A percentile compares a stretch with the other conserved stretches of the same genome.
Evolutionary conservation across 2,113 vertebrate genomes (phyloP).

Genomic region (Salvator merianae): DNA sequence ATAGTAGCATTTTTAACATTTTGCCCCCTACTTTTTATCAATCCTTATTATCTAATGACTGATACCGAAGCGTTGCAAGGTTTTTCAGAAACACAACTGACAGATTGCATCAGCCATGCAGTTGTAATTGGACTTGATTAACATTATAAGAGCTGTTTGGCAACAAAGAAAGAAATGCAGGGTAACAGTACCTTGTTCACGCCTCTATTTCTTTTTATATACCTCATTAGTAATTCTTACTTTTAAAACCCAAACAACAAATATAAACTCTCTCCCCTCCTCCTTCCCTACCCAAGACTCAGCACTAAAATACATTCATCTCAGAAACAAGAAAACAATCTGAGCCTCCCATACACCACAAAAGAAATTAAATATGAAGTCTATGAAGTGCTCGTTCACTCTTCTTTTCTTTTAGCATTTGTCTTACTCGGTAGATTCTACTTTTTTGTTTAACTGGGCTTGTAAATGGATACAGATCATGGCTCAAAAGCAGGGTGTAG

Average conservation of each 20-base stretch:
- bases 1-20: slow-evolving; percentile 84
- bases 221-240: slow-evolving; percentile 16
- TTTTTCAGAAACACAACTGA: slow-evolving; percentile 73
- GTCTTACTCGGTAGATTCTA: too few relatives aligned
- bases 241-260: slow-evolving; percentile 17
- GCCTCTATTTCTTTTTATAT: not conserved
- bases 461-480: too few relatives aligned
- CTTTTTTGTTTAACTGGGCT: too few relatives aligned
- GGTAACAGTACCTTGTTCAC: slow-evolving; percentile 21
- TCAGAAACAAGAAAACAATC: not conserved
- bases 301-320: not conserved
- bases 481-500: too few relatives aligned
- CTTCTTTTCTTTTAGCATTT: too few relatives aligned
- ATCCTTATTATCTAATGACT: slow-evolving; percentile 88
- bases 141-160: slow-evolving; percentile 82
- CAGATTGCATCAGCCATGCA: slow-evolving; percentile 80
- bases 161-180: slow-evolving; percentile 55
- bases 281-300: slow-evolving; percentile 4
- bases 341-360: too few relatives aligned
- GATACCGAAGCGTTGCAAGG: slow-evolving; percentile 75
- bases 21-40: slow-evolving; percentile 83
- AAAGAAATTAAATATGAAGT: too few relatives aligned
- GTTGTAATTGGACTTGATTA: slow-evolving; percentile 91
- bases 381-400: too few relatives aligned
- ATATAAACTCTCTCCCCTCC: not conserved